Conservation (phyloP, 2,797 vertebrate species). For the Mionectes olivaceus region DNA sequence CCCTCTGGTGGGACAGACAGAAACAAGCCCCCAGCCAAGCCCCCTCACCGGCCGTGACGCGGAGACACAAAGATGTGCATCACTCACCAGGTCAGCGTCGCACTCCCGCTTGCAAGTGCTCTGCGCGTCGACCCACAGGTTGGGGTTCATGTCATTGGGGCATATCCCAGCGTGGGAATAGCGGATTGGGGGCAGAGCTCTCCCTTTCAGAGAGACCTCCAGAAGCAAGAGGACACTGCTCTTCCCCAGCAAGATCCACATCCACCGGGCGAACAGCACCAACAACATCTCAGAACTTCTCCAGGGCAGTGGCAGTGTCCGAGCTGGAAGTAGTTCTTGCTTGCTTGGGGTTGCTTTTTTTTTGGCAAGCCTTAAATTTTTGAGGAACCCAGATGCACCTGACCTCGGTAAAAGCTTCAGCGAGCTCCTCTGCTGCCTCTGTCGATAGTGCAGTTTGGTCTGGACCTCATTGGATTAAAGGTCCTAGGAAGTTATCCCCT, state of each 20-base stretch:
- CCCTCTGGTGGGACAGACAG: background rate
- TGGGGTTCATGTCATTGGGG: constrained; percentile 98
- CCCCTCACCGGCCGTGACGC: rapidly evolving
- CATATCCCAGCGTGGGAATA: constrained; percentile 94
- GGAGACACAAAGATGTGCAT: background rate
- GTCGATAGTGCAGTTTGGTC: constrained; percentile 53
- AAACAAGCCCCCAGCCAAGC: background rate
- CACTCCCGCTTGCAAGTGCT: constrained; percentile 96
- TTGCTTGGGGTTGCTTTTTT: background rate
- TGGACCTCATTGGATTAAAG: constrained; percentile 75
- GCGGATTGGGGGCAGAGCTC: constrained; percentile 81
- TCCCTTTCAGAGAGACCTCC: constrained; percentile 71
- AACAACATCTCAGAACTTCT: constrained; percentile 81
- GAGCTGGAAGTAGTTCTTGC: constrained; percentile 18
- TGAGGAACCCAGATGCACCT: constrained; percentile 61
- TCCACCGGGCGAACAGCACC: constrained; percentile 84
- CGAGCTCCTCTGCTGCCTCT: constrained; percentile 56
- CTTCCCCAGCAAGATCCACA: constrained; percentile 85
- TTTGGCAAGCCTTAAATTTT: constrained; percentile 6
- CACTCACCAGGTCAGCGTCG: constrained; percentile 92
- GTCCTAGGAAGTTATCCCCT: constrained; percentile 73
- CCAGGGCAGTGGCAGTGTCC: constrained; percentile 29
- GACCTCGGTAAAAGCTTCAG: constrained; percentile 46
- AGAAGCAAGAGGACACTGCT: constrained; percentile 80
- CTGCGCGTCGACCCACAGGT: constrained; percentile 99